Evolutionary conservation across 2,113 vertebrate genomes (phyloP), one percentile per base, ranked within the genome.

Genomic region (Phaetusa simplex): DNA sequence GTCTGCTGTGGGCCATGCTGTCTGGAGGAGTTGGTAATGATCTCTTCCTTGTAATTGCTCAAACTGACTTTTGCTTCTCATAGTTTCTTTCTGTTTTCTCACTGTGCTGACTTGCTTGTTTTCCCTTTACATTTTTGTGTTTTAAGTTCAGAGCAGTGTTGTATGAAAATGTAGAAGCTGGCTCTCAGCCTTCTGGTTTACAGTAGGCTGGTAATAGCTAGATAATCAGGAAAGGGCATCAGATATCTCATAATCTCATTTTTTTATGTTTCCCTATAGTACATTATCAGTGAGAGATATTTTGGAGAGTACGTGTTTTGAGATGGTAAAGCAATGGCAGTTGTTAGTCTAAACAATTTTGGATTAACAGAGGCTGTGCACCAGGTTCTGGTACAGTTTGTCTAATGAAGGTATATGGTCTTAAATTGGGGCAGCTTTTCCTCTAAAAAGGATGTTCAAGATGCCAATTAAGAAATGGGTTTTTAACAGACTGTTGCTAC

Each of bases 401-500:
- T 56, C 23, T 72, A 12, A 58, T 45, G 23, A 58, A 92, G 32
- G 30, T 58, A 7, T 56, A 9, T 11, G 4, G 12, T 89, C 61
- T 95, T 66, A 89, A 29, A 42, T 23, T 21, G 84, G 34, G 50
- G 69, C 81, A 92, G 45, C 56, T 88, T 82, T 79, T 90, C 50
- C 3, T 66, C 72, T 92, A 64, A 87, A 92, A 93, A 74, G n/a
- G 38, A 49, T 93, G 30, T 90, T 80, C 45, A 55, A 88, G 62
- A 76, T 67, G 42, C 10, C 40, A 58, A 2, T 88, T 90, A 83
- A 76, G 19, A 79, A 90, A 58, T 47, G 49, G 27, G 3, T 67
- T 97, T 90, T 91, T 82, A 90, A 65, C 38, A 91, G 80, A 21
- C 34, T 73, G 92, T 95, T 67, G 74, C 90, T 95, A 77, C 56